Base-by-base conservation (phyloP, 2,113 vertebrate genomes). In the Pomatorhinus ruficollis region DNA sequence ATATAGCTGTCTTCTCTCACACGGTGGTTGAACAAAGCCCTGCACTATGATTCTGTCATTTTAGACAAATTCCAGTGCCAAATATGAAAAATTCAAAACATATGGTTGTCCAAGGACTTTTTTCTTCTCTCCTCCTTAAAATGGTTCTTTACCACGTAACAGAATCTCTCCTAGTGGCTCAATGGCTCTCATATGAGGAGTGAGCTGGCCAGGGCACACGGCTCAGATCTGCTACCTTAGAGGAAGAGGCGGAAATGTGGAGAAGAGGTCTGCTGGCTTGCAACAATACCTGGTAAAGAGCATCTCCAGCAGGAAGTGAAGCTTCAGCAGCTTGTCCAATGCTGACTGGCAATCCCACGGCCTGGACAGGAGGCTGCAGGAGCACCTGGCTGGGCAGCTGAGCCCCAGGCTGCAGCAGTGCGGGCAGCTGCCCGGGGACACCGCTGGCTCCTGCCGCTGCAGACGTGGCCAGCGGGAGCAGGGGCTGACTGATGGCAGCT, bases 201-300 rank as follows among this genome's bases (percentile, higher is more conserved):
- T 69, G 47, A 65, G 57, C 37, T 65, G 79, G 59, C 49, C 42
- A 78, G 83, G 85, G 63, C 61, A 82, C 30, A 11, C 49, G 24
- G 70, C 53, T 93, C 50, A 57, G 53, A 39, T 16, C 31, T 14
- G 81, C 77, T 50, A 81, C 84, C 81, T 81, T 10, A 52, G 24
- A 84, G 60, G 49, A 96, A 94, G 5, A 49, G 65, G 61, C 68
- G 49, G 84, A 89, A 57, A 28, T 1, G 78, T 5, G 92, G 90
- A 77, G 83, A 91, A 75, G 93, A 79, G 82, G 78, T 97, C 96
- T 95, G 90, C 96, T 97, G 95, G 94, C 79, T 93, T 97, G 92
- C 96, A 95, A 98, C 97, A 97, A 97, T 99, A 99, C 99, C 99
- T 99, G 98, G 95, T 98, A 98, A 60, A 97, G 96, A 98, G 97